Conservation (phyloP, 2,888 invertebrate genomes). For the Hemithea aestivaria region DNA sequence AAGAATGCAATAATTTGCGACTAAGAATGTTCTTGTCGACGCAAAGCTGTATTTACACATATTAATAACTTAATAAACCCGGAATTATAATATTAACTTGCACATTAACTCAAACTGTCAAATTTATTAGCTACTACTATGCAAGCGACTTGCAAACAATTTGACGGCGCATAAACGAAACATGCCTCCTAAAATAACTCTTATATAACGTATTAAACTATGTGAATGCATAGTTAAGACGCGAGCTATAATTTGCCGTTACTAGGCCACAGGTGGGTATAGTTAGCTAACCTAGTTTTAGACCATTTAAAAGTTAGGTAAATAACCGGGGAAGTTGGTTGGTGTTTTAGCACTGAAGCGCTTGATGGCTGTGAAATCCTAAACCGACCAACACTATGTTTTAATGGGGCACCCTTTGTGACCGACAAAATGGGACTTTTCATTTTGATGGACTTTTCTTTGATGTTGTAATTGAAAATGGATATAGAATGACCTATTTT, state of each 20-base stretch:
- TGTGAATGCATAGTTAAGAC: constrained; percentile 17
- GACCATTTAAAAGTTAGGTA: constrained; percentile 57
- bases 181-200: constrained; percentile 7
- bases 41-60: too few species aligned
- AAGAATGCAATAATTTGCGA: too few species aligned
- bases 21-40: too few species aligned
- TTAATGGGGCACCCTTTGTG: constrained; percentile 32
- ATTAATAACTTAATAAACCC: constrained; percentile 4
- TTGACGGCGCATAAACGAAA: constrained; percentile 8
- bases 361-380: constrained; percentile 34
- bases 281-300: constrained; percentile 55
- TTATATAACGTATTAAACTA: constrained; percentile 4
- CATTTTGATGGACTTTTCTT: constrained; percentile 15
- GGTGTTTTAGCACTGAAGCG: constrained; percentile 42
- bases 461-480: constrained; percentile 10
- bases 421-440: constrained; percentile 26
- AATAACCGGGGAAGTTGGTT: constrained; percentile 39
- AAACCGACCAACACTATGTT: constrained; percentile 26
- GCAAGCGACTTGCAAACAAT: too few species aligned
- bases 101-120: too few species aligned
- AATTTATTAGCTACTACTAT: too few species aligned
- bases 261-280: constrained; percentile 52
- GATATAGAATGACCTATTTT: too few species aligned
- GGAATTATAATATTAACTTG: constrained; percentile 9
- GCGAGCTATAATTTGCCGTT: constrained; percentile 8